Base-by-base conservation (phyloP, 2,888 invertebrate species). In the Slavum lentiscoides region DNA sequence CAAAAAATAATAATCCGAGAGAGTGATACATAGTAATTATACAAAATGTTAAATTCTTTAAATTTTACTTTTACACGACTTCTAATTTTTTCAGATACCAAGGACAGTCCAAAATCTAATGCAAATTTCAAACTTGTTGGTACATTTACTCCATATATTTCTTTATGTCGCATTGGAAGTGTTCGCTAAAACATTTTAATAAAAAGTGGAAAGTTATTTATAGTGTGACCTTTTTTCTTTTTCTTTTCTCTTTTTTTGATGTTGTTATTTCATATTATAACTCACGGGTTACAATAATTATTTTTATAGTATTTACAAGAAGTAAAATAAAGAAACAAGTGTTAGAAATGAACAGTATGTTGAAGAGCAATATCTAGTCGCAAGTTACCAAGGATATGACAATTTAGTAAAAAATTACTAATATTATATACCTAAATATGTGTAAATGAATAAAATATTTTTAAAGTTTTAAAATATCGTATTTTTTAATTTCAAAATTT, bases 91-190 rank as follows among this genome's bases (percentile, higher is more conserved):
- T 91, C 89, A 82, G 92, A 91, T 76, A 93, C 89, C 84, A 91
- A 89, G 76, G 90, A 89, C 83, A 89, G 88, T 0, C 91, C 91
- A 85, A 94, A 92, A 85, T 94, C 93, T 81, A 92, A 90, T 37
- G 93, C 89, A 86, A 92, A 93, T 84, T 91, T 91, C 30, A 94
- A 86, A 0, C 92, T 89, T 21, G 89, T 85, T 2, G 93, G 92
- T 43, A 93, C 87, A 85, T 93, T 92, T 58, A 93, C 86, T 82
- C 92, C 87, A 85, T 94, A 92, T 61, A 93, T 89, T 85, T 91
- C 91, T 86, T 93, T 94, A 87, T 94, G 94, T 21, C 94, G 89
- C 89, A 94, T 90, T 19, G 94, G 94, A 82, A 92, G 84, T 0
- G 93, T 92, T 89, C 93, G 92, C 91, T 92, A 87, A 69, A 89